These are phyloP conservation scores for Lepidocyrtinus sp. DNA, from an alignment of 2,888 invertebrate genomes.

Conservation along the genomic window DNA sequence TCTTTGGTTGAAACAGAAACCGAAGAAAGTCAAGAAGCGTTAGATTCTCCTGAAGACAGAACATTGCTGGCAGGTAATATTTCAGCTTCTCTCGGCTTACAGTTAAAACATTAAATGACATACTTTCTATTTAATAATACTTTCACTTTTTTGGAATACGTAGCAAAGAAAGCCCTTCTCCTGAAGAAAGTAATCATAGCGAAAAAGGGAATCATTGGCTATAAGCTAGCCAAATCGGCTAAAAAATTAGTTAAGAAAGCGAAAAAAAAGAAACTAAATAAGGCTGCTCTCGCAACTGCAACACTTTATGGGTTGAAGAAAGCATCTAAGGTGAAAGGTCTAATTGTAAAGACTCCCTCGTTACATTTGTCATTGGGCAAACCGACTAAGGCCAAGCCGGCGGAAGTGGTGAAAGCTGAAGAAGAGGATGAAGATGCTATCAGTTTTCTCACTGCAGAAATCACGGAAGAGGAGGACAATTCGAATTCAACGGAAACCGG, in stretches of 20 bases:
- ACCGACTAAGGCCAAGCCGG: not conserved
- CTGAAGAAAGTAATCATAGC: conserved; percentile 37
- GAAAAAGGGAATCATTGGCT: conserved; percentile 39
- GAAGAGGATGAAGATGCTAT: conserved; percentile 20
- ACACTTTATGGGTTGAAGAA: conserved; percentile 29
- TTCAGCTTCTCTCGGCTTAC: not conserved
- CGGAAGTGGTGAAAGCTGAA: not conserved
- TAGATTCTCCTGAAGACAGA: conserved; percentile 3
- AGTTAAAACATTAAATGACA: not conserved
- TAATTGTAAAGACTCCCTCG: conserved; percentile 35
- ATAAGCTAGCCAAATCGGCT: conserved; percentile 39
- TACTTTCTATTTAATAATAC: not conserved
- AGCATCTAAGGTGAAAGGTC: conserved; percentile 13
- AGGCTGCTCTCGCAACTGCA: conserved; percentile 15
- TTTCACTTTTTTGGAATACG: not conserved
- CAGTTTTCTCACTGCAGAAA: not conserved
- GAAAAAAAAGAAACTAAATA: conserved; percentile 38
- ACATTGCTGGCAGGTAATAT: conserved; percentile 26
- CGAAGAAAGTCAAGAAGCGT: not conserved
- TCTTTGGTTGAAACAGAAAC: not conserved
- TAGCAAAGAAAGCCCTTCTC: conserved; percentile 37
- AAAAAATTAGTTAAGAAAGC: conserved; percentile 15
- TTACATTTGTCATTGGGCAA: conserved; percentile 31
- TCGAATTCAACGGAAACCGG: conserved; percentile 18
- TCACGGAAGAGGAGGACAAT: conserved; percentile 3